Percentiles rank a stretch among this genome's conserved stretches.
phyloP scores from a whole-genome alignment of 2,888 invertebrate species.

The Cephus rjabovi region DNA sequence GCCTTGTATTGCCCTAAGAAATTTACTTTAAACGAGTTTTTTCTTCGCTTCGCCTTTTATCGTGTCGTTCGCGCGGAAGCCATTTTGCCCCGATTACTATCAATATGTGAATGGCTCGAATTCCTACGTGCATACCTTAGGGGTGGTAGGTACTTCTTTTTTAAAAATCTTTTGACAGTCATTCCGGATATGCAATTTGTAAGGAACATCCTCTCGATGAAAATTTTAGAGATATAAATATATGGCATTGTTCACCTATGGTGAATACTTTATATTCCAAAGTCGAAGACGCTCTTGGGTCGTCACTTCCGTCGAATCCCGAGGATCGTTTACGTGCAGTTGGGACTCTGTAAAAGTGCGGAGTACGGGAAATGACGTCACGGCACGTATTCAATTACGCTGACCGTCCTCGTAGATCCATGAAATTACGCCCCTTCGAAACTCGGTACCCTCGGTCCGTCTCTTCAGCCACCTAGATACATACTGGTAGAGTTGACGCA shows the following conservation, averaged over 20 bases:
- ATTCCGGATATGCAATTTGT: background rate
- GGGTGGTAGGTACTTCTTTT: background rate
- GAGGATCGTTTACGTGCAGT: background rate
- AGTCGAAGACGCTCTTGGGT: background rate
- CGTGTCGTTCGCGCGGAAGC: background rate
- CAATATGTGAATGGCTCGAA: background rate
- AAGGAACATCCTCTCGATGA: background rate
- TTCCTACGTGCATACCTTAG: background rate
- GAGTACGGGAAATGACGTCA: constrained; percentile 44
- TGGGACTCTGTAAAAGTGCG: constrained; percentile 19
- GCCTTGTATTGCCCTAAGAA: background rate
- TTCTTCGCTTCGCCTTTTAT: background rate
- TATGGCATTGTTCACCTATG: background rate
- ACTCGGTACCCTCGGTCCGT: constrained; percentile 16
- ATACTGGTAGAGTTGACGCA: background rate
- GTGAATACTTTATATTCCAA: background rate
- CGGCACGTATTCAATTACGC: constrained; percentile 59
- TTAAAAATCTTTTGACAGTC: background rate
- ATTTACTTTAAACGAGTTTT: background rate
- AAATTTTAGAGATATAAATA: background rate
- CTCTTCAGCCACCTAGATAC: background rate
- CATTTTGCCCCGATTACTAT: background rate
- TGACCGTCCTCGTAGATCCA: constrained; percentile 38
- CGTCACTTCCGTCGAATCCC: background rate
- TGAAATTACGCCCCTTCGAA: constrained; percentile 41